These are phyloP conservation scores for Temnothorax rugatulus DNA, from an alignment of 2,888 invertebrate genomes.

Conservation along the genomic window DNA sequence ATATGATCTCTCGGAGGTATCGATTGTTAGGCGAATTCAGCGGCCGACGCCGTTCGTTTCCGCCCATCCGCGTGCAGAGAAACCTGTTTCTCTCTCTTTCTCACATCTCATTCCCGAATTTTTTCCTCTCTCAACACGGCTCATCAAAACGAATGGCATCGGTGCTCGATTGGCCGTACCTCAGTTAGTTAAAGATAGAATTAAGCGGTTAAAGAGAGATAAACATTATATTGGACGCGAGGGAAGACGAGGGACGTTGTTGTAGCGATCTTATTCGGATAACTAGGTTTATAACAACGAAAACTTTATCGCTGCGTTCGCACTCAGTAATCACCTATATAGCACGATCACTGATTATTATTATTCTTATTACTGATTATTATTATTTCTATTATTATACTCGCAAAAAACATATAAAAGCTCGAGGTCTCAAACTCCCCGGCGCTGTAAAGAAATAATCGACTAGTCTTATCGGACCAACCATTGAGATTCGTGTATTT, in stretches of 20 bases:
- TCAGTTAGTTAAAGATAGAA: constrained; percentile 71
- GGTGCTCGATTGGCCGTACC: constrained; percentile 76
- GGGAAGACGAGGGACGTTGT: constrained; percentile 51
- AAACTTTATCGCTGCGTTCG: constrained; percentile 62
- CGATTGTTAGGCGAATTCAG: constrained; percentile 76
- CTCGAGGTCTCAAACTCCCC: constrained; percentile 66
- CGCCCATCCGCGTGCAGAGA: constrained; percentile 21
- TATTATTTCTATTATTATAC: constrained; percentile 62
- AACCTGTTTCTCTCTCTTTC: constrained; percentile 12
- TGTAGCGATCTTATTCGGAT: constrained; percentile 51
- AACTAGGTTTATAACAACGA: constrained; percentile 67
- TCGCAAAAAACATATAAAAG: constrained; percentile 39
- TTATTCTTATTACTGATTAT: constrained; percentile 58
- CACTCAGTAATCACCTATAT: constrained; percentile 57
- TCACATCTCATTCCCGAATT: constrained; percentile 11
- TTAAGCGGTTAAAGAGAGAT: constrained; percentile 57
- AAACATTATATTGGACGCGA: constrained; percentile 60
- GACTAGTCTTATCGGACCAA: constrained; percentile 85
- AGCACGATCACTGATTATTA: constrained; percentile 49
- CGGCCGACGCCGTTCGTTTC: constrained; percentile 73
- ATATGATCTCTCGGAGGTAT: constrained; percentile 85
- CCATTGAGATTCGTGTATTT: constrained; percentile 81
- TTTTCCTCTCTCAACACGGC: constrained; percentile 5
- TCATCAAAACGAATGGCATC: constrained; percentile 76
- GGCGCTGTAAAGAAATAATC: constrained; percentile 80